Conservation (phyloP, 2,888 invertebrate species). For the Metopia argyrocephala region DNA sequence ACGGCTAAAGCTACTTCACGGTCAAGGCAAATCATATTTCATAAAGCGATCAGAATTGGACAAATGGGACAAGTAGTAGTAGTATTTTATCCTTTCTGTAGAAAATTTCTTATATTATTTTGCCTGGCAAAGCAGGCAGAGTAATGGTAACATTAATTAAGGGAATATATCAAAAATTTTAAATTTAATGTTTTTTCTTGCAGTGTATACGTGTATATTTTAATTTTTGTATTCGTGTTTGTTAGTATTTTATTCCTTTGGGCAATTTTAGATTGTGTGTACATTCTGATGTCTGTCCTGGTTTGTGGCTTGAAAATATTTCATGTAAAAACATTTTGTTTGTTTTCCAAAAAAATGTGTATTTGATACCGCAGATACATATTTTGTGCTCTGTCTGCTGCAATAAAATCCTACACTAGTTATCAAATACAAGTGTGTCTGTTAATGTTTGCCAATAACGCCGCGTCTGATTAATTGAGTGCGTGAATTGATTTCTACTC, state of each 20-base stretch:
- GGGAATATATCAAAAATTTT: too few species aligned
- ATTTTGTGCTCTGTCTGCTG: neutral
- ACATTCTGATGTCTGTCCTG: slow-evolving; percentile 57
- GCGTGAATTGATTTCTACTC: slow-evolving; percentile 66
- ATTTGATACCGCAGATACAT: neutral
- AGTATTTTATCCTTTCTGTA: too few species aligned
- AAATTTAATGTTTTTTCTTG: neutral
- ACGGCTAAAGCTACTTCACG: too few species aligned
- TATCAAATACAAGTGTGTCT: neutral
- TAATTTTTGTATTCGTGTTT: neutral
- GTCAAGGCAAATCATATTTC: too few species aligned
- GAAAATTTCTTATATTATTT: too few species aligned
- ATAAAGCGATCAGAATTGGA: too few species aligned
- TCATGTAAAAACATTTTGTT: neutral
- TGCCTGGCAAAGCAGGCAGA: too few species aligned
- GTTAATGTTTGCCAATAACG: slow-evolving; percentile 21
- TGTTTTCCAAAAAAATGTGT: neutral
- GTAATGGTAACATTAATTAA: too few species aligned
- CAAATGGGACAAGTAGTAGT: too few species aligned
- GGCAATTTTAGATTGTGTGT: slow-evolving; percentile 59
- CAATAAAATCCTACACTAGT: neutral
- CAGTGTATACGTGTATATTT: neutral
- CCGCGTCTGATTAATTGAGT: slow-evolving; percentile 63
- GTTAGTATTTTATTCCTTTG: slow-evolving; percentile 31
- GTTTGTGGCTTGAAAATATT: neutral